Evolutionary conservation across 2,113 vertebrate species (phyloP), one percentile per base, ranked within the genome.

Genomic region (Cariama cristata): DNA sequence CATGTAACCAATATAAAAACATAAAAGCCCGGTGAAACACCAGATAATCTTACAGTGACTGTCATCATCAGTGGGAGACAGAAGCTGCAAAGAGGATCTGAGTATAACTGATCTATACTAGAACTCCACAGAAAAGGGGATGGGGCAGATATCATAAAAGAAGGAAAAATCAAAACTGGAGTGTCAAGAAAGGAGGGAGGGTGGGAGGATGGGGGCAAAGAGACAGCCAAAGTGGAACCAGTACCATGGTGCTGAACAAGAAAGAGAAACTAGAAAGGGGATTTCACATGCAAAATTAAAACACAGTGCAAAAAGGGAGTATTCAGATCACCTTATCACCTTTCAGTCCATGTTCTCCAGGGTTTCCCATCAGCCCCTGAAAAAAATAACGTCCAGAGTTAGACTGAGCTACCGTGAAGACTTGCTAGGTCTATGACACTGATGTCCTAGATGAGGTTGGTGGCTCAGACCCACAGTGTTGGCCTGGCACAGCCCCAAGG

Each of bases 321-420:
- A 99, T 99, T 99, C 99, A 99, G 99, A 99, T 99, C 99, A 99
- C 99, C 99, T 99, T 99, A 99, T 99, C 99, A 99, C 99, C 99
- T 99, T 99, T 99, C 99, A 99, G 99, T 99, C 99, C 99, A 98
- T 99, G 98, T 97, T 99, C 99, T 99, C 99, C 99, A 97, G 99
- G 91, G 98, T 99, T 99, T 96, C 99, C 99, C 87, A 99, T 98
- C 97, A 99, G 99, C 68, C 99, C 99, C 99, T 99, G 98, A 38
- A 98, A 99, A 96, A 72, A 91, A 88, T 64, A 44, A 79, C 55
- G 64, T 45, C 55, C 47, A 59, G 45, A 74, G 30, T 97, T 68
- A 92, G 79, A 28, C 2, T 7, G 7, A 91, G 64, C 28, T 42
- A 45, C 6, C 10, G 18, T 6, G 19, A 71, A 74, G 32, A 20